phyloP scores from a whole-genome alignment of 2,797 vertebrate species.

The Acrossocheilus fasciatus region DNA sequence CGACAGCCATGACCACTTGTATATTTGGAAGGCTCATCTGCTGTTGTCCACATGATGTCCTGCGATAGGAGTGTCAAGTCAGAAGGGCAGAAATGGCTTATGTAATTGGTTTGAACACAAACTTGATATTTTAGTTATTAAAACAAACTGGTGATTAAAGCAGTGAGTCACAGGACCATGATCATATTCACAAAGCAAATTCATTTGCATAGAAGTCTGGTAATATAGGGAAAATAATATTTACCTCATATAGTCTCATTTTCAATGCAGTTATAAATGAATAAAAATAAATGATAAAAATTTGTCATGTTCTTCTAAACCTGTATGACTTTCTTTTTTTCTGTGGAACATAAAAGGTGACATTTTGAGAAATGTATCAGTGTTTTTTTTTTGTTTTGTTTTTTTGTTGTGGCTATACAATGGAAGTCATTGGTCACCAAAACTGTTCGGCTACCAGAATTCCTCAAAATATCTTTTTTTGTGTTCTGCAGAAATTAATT shows the following conservation, averaged over 20 bases:
- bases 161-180: neutral
- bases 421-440: neutral
- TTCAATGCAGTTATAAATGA: neutral
- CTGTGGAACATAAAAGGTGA: neutral
- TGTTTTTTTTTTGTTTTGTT: neutral
- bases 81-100: conserved; percentile 13
- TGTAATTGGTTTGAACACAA: neutral
- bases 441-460: neutral
- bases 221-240: neutral
- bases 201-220: neutral
- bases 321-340: neutral
- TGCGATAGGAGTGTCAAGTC: neutral
- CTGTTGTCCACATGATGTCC: neutral
- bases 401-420: neutral
- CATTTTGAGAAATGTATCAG: neutral
- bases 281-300: neutral
- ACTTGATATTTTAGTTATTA: neutral
- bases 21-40: conserved; percentile 26
- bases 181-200: neutral
- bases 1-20: conserved; percentile 20
- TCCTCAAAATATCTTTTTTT: neutral
- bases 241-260: neutral
- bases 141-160: conserved; percentile 10
- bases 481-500: neutral
- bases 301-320: neutral